Conservation (phyloP, 1,140 invertebrate genomes). For the Lasaia peninsularis region DNA sequence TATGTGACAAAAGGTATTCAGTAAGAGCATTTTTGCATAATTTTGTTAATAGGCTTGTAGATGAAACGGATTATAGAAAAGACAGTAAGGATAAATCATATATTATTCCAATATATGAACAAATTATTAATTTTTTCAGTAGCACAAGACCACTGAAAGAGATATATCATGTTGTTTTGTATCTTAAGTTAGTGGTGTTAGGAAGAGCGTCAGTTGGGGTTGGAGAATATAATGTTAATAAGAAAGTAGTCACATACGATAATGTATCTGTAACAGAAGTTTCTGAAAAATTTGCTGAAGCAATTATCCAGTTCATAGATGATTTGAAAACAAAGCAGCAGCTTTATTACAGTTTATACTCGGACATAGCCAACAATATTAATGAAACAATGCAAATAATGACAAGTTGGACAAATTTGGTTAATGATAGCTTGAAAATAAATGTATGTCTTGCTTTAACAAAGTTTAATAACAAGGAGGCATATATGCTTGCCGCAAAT, state of each 20-base stretch:
- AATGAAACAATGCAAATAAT: neutral
- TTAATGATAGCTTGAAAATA: neutral
- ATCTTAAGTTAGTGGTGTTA: constrained; percentile 17
- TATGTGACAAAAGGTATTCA: constrained; percentile 21
- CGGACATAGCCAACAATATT: constrained; percentile 4
- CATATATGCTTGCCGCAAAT: constrained; percentile 11
- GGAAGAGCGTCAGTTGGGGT: constrained; percentile 19
- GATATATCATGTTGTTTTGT: constrained; percentile 31
- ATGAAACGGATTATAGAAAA: neutral
- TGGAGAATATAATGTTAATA: constrained; percentile 10
- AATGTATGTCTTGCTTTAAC: constrained; percentile 16
- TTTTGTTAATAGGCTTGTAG: constrained; percentile 16
- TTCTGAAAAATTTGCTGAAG: constrained; percentile 22
- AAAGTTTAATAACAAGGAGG: constrained; percentile 14
- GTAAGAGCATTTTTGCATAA: constrained; percentile 18
- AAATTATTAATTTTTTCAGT: constrained; percentile 23
- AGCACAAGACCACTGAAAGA: constrained; percentile 24
- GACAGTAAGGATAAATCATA: constrained; percentile 1
- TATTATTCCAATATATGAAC: constrained; percentile 21
- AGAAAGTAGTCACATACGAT: constrained; percentile 1
- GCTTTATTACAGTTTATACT: constrained; percentile 21
- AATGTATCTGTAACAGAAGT: constrained; percentile 3
- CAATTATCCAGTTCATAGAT: constrained; percentile 24
- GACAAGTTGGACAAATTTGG: neutral
- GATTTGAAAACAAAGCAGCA: constrained; percentile 27